These are phyloP conservation scores for Proisotoma minuta DNA, from an alignment of 2,888 invertebrate genomes.

Conservation along the genomic window DNA sequence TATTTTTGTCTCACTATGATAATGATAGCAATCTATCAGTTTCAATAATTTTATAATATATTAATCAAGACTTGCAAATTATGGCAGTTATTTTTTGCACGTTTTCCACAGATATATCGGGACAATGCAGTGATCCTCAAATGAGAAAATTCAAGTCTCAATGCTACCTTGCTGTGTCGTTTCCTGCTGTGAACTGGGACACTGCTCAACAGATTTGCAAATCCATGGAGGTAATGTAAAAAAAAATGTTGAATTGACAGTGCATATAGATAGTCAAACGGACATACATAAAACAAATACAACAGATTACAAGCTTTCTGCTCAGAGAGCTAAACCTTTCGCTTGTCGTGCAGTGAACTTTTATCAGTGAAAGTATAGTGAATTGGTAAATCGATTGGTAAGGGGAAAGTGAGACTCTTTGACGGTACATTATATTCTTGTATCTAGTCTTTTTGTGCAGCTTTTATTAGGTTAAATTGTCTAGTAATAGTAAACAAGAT, in stretches of 20 bases:
- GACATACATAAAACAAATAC: not conserved
- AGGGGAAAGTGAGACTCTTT: no score
- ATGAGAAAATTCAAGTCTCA: slow-evolving; percentile 55
- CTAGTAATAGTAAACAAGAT: no score
- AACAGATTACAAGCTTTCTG: not conserved
- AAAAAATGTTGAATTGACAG: slow-evolving; percentile 7
- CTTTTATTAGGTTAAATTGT: not conserved
- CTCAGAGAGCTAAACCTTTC: not conserved
- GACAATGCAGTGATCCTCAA: slow-evolving; percentile 43
- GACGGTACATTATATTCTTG: no score
- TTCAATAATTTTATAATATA: no score
- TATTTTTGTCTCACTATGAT: no score
- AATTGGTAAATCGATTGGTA: not conserved
- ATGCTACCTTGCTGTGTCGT: slow-evolving; percentile 71
- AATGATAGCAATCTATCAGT: no score
- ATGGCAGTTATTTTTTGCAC: not conserved
- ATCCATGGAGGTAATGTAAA: slow-evolving; percentile 57
- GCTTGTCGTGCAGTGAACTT: not conserved
- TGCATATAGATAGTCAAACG: not conserved
- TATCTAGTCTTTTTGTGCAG: no score
- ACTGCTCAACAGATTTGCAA: slow-evolving; percentile 66
- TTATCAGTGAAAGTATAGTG: not conserved
- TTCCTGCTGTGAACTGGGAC: slow-evolving; percentile 70
- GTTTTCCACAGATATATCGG: slow-evolving; percentile 34
- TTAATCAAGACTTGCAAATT: no score